Evolutionary conservation across 2,888 invertebrate species (phyloP).

Genomic region (Anodontia alba): DNA sequence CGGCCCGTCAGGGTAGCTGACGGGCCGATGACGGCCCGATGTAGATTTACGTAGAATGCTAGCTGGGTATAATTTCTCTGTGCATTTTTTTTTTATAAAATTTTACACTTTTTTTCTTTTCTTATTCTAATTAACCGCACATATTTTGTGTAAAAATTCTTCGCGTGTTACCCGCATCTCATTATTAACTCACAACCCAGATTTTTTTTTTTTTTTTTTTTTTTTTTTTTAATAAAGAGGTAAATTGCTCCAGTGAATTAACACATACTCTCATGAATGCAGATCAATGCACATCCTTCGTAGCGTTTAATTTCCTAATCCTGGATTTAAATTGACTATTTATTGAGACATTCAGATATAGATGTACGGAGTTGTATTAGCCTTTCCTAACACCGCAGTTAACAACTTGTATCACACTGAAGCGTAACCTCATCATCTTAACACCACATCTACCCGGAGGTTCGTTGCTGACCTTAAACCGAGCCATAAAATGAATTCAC

Average conservation of each 20-base stretch:
- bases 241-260: slow-evolving; percentile 5
- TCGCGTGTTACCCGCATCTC: not conserved
- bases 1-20: too few relatives aligned
- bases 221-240: too few relatives aligned
- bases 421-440: not conserved
- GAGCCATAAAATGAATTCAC: not conserved
- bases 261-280: not conserved
- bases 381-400: not conserved
- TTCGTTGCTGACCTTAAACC: not conserved
- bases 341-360: not conserved
- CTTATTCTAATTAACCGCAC: slow-evolving; percentile 8
- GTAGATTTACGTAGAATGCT: too few relatives aligned
- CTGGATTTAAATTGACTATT: not conserved
- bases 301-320: slow-evolving; percentile 10
- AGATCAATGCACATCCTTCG: not conserved
- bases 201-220: not conserved
- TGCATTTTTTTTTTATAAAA: not conserved
- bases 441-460: not conserved
- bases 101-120: slow-evolving; percentile 3
- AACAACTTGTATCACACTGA: not conserved
- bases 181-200: not conserved
- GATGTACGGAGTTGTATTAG: not conserved
- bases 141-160: not conserved
- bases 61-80: too few relatives aligned
- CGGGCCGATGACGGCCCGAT: too few relatives aligned